Evolutionary conservation across 2,797 vertebrate species (phyloP).

Genomic region (Nasua narica): DNA sequence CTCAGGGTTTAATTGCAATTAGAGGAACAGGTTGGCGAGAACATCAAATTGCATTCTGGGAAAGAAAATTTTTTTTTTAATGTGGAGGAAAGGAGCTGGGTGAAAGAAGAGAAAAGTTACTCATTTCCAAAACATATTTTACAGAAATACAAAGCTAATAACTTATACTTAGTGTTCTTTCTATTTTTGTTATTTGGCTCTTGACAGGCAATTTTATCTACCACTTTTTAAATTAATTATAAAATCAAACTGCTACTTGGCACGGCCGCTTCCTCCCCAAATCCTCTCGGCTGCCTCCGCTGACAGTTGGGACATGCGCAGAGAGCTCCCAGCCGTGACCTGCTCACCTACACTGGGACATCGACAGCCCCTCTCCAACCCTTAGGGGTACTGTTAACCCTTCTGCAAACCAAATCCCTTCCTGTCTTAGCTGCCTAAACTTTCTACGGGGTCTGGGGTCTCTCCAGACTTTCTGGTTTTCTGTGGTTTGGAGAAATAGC

Average conservation of each 20-base stretch:
- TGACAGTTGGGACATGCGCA: neutral
- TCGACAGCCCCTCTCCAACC: neutral
- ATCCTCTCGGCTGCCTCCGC: neutral
- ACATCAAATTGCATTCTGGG: slow-evolving; percentile 46
- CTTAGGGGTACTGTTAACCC: neutral
- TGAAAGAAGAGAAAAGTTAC: neutral
- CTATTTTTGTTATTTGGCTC: slow-evolving; percentile 53
- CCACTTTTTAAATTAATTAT: slow-evolving; percentile 64
- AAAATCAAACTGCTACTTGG: slow-evolving; percentile 5
- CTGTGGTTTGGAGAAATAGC: slow-evolving; percentile 1
- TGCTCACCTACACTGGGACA: neutral
- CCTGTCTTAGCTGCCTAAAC: neutral
- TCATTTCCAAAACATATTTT: slow-evolving; percentile 62
- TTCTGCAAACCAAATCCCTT: neutral
- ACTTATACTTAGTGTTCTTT: slow-evolving; percentile 24
- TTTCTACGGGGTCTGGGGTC: neutral
- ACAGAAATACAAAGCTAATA: slow-evolving; percentile 36
- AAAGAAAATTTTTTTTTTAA: neutral
- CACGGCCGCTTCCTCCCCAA: neutral
- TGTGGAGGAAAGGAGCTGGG: neutral
- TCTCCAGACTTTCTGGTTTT: neutral
- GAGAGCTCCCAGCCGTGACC: neutral
- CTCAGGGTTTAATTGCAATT: slow-evolving; percentile 60
- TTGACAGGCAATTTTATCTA: slow-evolving; percentile 61
- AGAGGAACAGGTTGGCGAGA: slow-evolving; percentile 55